Percentiles rank a stretch among this genome's conserved stretches.
Evolutionary conservation across 2,888 invertebrate genomes (phyloP).

Genomic region (Rhynchonema sp.): DNA sequence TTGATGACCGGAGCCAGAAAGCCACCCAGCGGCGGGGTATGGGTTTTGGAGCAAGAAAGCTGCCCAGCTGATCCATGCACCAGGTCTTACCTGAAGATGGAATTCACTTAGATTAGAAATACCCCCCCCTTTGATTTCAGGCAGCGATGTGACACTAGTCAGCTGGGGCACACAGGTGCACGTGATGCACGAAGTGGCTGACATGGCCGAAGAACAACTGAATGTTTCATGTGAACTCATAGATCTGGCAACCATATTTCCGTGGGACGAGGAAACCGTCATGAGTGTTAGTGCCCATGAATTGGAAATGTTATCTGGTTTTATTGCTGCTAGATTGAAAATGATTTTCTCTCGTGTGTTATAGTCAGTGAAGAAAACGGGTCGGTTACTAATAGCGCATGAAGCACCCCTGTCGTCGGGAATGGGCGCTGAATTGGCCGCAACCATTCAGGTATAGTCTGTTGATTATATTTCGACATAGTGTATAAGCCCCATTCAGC

Average conservation of each 20-base stretch:
- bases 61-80: too few relatives aligned
- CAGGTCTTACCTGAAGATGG: too few relatives aligned
- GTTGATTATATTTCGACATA: too few relatives aligned
- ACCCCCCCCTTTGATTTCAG: slow-evolving; percentile 34
- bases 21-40: too few relatives aligned
- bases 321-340: background rate
- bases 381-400: slow-evolving; percentile 69
- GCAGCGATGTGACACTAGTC: slow-evolving; percentile 65
- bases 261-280: slow-evolving; percentile 83
- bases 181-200: slow-evolving; percentile 66
- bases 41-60: too few relatives aligned
- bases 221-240: slow-evolving; percentile 65
- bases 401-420: slow-evolving; percentile 89
- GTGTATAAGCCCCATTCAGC: too few relatives aligned
- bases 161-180: slow-evolving; percentile 57
- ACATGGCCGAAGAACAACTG: slow-evolving; percentile 50
- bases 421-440: slow-evolving; percentile 84
- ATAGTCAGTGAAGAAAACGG: slow-evolving; percentile 85
- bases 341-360: background rate
- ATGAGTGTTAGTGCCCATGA: slow-evolving; percentile 44
- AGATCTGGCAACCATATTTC: slow-evolving; percentile 78
- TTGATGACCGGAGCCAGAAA: too few relatives aligned
- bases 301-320: too few relatives aligned
- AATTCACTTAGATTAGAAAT: too few relatives aligned
- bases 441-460: slow-evolving; percentile 79